Evolutionary conservation across 2,888 invertebrate species (phyloP).

Genomic region (Choristoneura rosaceana): DNA sequence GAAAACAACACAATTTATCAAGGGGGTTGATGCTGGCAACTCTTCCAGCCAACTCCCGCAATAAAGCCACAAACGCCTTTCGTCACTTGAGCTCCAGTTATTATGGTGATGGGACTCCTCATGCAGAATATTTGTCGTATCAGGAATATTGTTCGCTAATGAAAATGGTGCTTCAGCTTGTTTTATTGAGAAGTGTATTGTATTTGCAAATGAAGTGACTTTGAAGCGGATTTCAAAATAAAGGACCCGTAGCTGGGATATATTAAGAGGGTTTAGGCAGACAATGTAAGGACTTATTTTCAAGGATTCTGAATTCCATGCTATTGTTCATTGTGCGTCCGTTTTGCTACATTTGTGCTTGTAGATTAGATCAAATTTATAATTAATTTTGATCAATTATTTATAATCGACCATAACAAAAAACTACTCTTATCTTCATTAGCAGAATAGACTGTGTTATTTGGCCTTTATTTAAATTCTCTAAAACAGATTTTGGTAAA

Average conservation of each 20-base stretch:
- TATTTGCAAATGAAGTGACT: constrained; percentile 9
- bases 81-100: constrained; percentile 57
- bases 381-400: too few relatives aligned
- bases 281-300: constrained; percentile 1
- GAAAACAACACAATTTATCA: constrained; percentile 85
- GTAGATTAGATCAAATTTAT: not conserved
- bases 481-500: too few relatives aligned
- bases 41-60: constrained; percentile 66
- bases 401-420: too few relatives aligned
- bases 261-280: not conserved
- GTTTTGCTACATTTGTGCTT: not conserved
- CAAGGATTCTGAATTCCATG: not conserved
- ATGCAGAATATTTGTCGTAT: constrained; percentile 20
- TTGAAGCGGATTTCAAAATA: not conserved
- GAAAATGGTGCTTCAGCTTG: not conserved
- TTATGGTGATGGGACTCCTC: constrained; percentile 29
- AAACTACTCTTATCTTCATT: too few relatives aligned
- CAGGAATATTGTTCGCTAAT: constrained; percentile 18
- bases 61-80: constrained; percentile 72
- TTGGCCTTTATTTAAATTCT: not conserved
- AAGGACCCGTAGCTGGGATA: not conserved
- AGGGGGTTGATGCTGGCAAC: constrained; percentile 72
- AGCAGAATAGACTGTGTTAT: not conserved
- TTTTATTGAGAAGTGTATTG: constrained; percentile 9
- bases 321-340: not conserved